A percentile compares a stretch with the other conserved stretches of the same genome.
Conservation (phyloP, 2,113 vertebrate species). For the Cranoglanis bouderius region DNA sequence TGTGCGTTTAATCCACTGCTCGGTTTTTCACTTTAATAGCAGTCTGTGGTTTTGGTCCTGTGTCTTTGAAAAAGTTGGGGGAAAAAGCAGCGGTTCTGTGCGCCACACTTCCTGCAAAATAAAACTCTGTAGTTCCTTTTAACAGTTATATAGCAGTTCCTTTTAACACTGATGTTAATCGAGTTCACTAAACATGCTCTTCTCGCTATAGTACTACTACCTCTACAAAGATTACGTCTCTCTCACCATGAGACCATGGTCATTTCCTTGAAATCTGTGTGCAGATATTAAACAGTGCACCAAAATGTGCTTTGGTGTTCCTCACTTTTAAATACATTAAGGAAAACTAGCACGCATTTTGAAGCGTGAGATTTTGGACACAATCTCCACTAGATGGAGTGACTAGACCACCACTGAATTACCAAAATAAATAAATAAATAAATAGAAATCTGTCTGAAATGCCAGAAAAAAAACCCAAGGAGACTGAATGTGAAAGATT, state of each 20-base stretch:
- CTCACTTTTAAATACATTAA: neutral
- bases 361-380: neutral
- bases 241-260: neutral
- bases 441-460: neutral
- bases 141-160: neutral
- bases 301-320: neutral
- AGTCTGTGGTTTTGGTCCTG: neutral
- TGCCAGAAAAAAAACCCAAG: too few species aligned
- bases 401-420: constrained; percentile 1
- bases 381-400: constrained; percentile 52
- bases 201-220: neutral
- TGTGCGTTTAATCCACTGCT: constrained; percentile 28
- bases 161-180: neutral
- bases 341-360: neutral
- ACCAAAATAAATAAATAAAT: neutral
- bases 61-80: neutral
- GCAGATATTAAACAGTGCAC: neutral
- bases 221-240: neutral
- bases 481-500: too few species aligned
- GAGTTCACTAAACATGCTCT: neutral
- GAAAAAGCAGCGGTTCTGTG: neutral
- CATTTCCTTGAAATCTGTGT: neutral
- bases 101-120: neutral
- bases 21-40: neutral
- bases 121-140: constrained; percentile 14